Evolutionary conservation across 2,888 invertebrate species (phyloP).

Genomic region (Volucella zonaria): DNA sequence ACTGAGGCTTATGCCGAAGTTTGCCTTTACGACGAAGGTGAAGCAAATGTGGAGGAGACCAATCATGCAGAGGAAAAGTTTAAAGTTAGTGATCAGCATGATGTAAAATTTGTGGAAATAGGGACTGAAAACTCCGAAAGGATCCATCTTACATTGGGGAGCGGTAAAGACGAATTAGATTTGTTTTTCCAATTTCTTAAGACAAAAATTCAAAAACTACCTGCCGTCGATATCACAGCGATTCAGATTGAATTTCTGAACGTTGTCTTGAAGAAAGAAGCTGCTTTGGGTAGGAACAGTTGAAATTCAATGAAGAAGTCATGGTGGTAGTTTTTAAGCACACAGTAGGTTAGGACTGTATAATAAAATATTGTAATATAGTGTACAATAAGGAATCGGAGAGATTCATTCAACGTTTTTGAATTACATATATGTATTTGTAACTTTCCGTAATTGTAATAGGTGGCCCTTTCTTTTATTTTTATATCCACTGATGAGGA

Average conservation of each 20-base stretch:
- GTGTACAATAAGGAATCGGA: too few relatives aligned
- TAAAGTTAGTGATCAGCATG: background rate
- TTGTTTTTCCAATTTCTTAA: conserved; percentile 81
- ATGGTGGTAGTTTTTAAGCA: background rate
- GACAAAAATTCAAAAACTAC: conserved; percentile 80
- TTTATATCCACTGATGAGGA: too few relatives aligned
- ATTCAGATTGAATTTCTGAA: conserved; percentile 81
- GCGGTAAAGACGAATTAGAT: conserved; percentile 78
- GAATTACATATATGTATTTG: too few relatives aligned
- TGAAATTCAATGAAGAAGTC: background rate
- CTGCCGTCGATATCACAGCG: conserved; percentile 79
- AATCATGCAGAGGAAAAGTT: background rate
- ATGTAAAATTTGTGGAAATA: background rate
- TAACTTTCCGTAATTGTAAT: too few relatives aligned
- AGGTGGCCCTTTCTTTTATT: too few relatives aligned
- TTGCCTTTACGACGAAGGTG: conserved; percentile 79
- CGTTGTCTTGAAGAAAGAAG: conserved; percentile 79
- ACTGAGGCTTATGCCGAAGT: conserved; percentile 78
- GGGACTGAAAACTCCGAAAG: background rate
- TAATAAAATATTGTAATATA: too few relatives aligned
- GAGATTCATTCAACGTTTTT: too few relatives aligned
- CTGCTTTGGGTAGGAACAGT: conserved; percentile 56
- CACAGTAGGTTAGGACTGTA: background rate
- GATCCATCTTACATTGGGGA: background rate
- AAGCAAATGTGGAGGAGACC: conserved; percentile 73